Conservation (phyloP, 2,888 invertebrate species). For the Rhyacophila evoluta region DNA sequence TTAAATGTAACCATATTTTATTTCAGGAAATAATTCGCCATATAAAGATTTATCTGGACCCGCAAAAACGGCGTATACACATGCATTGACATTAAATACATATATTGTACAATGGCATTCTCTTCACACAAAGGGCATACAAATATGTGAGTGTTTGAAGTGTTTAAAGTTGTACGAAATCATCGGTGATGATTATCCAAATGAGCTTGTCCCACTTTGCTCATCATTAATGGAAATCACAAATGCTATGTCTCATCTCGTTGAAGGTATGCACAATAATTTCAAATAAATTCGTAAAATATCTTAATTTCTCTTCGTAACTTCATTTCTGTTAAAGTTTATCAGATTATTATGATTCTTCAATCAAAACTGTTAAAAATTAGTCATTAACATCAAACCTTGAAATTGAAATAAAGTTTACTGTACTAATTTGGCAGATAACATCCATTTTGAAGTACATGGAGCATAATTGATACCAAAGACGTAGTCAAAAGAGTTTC, state of each 20-base stretch:
- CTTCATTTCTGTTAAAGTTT: too few species aligned
- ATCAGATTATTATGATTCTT: too few species aligned
- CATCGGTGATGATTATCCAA: conserved; percentile 35
- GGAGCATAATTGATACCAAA: too few species aligned
- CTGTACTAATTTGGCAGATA: too few species aligned
- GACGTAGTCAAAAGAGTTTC: too few species aligned
- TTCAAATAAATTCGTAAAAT: too few species aligned
- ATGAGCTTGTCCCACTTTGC: conserved; percentile 30
- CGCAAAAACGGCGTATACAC: conserved; percentile 64
- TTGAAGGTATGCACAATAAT: conserved; percentile 48
- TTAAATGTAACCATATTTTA: too few species aligned
- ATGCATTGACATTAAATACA: conserved; percentile 61
- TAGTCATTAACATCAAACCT: too few species aligned
- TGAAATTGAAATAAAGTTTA: too few species aligned
- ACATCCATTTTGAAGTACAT: too few species aligned
- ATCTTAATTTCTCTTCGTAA: too few species aligned
- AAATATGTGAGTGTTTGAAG: conserved; percentile 32
- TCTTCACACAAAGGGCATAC: conserved; percentile 61
- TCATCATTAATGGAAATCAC: conserved; percentile 38
- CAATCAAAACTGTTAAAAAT: too few species aligned
- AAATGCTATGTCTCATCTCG: conserved; percentile 34
- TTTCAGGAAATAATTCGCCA: conserved; percentile 57
- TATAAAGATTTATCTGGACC: conserved; percentile 62
- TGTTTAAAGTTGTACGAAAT: conserved; percentile 44
- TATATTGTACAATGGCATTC: conserved; percentile 62